Percentiles rank a stretch among this genome's conserved stretches.
Conservation (phyloP, 2,888 invertebrate species). For the Atethmia centrago region DNA sequence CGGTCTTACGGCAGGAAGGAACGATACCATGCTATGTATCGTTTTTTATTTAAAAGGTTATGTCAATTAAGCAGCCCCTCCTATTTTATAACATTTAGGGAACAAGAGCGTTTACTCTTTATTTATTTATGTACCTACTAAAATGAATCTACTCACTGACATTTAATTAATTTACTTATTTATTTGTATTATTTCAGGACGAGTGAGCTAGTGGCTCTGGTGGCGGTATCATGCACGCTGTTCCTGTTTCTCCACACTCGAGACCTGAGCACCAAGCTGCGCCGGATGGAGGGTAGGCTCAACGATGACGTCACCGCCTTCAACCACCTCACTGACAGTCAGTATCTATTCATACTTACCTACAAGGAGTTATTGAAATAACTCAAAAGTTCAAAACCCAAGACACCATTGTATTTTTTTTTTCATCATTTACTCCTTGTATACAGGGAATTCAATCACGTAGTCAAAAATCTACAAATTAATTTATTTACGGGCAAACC, state of each 20-base stretch:
- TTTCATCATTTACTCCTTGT: not conserved
- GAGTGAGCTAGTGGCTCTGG: conserved; percentile 95
- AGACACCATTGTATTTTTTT: not conserved
- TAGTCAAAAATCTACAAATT: not conserved
- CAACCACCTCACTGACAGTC: conserved; percentile 87
- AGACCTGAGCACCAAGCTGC: conserved; percentile 94
- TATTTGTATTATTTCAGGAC: conserved; percentile 90
- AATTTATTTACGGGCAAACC: not conserved
- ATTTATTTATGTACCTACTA: no score
- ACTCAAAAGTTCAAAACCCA: no score
- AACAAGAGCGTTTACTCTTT: no score
- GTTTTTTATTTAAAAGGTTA: no score
- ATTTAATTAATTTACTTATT: no score
- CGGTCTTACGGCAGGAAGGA: no score
- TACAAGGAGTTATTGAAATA: no score
- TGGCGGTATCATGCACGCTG: conserved; percentile 95
- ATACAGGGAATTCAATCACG: not conserved
- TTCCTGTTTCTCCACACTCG: conserved; percentile 96
- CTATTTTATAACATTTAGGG: no score
- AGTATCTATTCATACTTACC: conserved; percentile 64
- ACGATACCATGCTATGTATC: no score
- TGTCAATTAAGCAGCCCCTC: no score
- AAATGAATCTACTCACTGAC: no score
- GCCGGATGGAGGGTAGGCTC: conserved; percentile 94
- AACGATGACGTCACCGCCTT: conserved; percentile 88